Evolutionary conservation across 2,797 vertebrate genomes (phyloP), one percentile per base, ranked within the genome.

Genomic region (Pseudopleuronectes americanus): DNA sequence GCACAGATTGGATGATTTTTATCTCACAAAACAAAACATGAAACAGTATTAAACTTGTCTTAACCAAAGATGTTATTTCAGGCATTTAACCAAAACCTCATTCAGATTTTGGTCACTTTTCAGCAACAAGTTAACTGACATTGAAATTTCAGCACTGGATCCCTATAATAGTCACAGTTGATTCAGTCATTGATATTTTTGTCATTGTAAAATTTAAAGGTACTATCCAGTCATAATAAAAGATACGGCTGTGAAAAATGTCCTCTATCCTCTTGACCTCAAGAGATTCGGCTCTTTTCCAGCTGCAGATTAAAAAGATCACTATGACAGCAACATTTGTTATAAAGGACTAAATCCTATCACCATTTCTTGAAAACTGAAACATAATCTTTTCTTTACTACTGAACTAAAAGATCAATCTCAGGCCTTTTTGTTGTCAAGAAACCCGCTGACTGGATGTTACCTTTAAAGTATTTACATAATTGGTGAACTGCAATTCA

Each of bases 21-120:
- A 83, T 90, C 80, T 87, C 84, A 89, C 84, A 81, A 55, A 88
- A 84, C 76, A 83, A 79, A 84, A 77, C 54, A 38, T 67, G n/a
- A 74, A 66, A 52, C 68, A 67, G 49, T 71, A 66, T 79, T 58
- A 63, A 77, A 53, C 64, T 58, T 60, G 76, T 81, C 61, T 81
- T 79, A 70, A 80, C 80, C 79, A 85, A 85, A 85, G 79, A 84
- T 65, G 21, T 64, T 63, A 71, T 78, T 73, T 76, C 57, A 80
- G 62, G 58, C 68, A 47, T 80, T 76, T 69, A 36, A 80, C 51
- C 55, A 79, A 81, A 84, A 63, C 53, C 74, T 48, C 59, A 59
- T 68, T 81, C 28, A 74, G 66, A 77, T 71, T 71, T 59, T 79
- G 76, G 70, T 53, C 60, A 64, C 36, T 64, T 54, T 48, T 54